Evolutionary conservation across 23 tunicate species (phyloP).

Genomic region (Trididemnum miniatum): DNA sequence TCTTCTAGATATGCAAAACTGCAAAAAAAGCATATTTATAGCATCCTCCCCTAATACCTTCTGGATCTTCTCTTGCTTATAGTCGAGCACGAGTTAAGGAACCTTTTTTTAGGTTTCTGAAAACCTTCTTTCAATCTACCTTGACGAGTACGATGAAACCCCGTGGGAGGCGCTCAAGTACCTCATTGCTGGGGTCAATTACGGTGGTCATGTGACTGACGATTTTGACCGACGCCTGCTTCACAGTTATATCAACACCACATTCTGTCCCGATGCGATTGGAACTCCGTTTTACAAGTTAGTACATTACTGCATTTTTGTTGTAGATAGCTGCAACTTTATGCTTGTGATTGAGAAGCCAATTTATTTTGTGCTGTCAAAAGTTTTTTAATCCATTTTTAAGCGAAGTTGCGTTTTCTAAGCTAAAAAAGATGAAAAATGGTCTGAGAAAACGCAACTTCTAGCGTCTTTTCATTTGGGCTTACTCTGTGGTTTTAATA

Average conservation of each 20-base stretch:
- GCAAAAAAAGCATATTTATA: too few relatives aligned
- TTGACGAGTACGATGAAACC: conserved; percentile 99
- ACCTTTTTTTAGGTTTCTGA: conserved; percentile 94
- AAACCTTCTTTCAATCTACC: conserved; percentile 93
- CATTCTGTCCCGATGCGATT: conserved; percentile 71
- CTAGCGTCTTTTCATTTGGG: background rate
- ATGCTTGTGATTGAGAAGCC: too few relatives aligned
- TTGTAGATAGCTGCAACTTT: too few relatives aligned
- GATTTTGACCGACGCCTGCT: conserved; percentile 92
- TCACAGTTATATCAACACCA: conserved; percentile 95
- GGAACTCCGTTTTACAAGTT: conserved; percentile 83
- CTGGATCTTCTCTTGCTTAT: too few relatives aligned
- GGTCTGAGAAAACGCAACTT: background rate
- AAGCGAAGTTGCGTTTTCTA: background rate
- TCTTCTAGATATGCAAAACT: too few relatives aligned
- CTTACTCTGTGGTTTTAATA: too few relatives aligned
- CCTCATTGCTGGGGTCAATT: conserved; percentile 97
- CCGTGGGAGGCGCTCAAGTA: conserved; percentile 99
- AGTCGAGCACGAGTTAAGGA: too few relatives aligned
- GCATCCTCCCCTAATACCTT: too few relatives aligned
- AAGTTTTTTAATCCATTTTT: too few relatives aligned
- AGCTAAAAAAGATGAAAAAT: background rate
- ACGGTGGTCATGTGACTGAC: conserved; percentile 99
- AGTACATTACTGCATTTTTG: too few relatives aligned
- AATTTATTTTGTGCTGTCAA: too few relatives aligned